phyloP scores from a whole-genome alignment of 2,113 vertebrate species.

The Psilopogon haemacephalus region DNA sequence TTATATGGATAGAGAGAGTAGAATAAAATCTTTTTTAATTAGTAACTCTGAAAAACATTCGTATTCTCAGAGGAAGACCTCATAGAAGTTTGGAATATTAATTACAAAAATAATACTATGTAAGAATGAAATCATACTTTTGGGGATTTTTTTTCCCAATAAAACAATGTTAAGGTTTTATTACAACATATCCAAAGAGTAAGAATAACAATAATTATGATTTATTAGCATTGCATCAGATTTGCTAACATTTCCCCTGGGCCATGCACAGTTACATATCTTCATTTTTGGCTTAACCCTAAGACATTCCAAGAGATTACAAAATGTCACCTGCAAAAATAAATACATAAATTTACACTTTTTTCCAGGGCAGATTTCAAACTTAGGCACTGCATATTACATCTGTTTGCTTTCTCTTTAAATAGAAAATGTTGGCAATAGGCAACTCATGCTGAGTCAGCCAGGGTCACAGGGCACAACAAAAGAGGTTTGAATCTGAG shows the following conservation, averaged over 20 bases:
- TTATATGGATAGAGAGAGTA: not conserved
- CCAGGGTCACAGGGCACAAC: not conserved
- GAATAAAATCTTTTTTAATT: conserved; percentile 17
- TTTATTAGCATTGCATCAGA: conserved; percentile 42
- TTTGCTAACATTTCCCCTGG: conserved; percentile 1
- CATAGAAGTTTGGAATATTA: conserved; percentile 37
- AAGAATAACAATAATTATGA: not conserved
- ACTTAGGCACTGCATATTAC: not conserved
- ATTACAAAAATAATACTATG: conserved; percentile 22
- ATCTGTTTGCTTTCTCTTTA: conserved; percentile 50
- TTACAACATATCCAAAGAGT: conserved; percentile 6
- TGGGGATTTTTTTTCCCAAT: not conserved
- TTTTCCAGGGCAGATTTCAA: conserved; percentile 17
- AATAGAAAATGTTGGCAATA: not conserved
- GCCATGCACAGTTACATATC: not conserved
- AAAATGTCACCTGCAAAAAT: conserved; percentile 37
- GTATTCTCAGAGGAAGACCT: not conserved
- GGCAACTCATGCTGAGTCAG: not conserved
- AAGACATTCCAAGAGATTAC: not conserved
- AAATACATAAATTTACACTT: not conserved
- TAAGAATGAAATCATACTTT: conserved; percentile 32
- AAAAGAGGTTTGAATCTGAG: not conserved
- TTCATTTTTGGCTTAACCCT: not conserved
- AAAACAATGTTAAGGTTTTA: not conserved
- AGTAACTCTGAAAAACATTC: not conserved